Conservation (phyloP, 2,797 vertebrate species). For the Malurus leucopterus region DNA sequence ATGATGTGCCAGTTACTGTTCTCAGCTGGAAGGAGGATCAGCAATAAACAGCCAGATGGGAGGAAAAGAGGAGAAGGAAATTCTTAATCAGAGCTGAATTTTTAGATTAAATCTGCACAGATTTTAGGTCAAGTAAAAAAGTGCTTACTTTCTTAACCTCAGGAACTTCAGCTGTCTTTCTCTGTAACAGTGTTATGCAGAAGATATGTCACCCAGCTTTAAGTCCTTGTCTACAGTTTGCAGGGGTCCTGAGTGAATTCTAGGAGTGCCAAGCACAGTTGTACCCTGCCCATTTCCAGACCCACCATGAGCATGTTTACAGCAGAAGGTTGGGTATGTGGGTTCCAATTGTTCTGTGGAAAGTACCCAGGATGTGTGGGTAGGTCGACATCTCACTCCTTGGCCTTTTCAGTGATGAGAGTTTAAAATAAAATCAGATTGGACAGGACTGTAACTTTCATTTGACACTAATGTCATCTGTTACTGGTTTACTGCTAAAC, state of each 20-base stretch:
- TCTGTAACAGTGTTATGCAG: rapidly evolving
- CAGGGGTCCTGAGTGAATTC: not conserved
- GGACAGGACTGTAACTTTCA: not conserved
- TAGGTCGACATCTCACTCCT: not conserved
- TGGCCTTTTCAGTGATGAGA: not conserved
- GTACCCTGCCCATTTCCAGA: not conserved
- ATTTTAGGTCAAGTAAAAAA: not conserved
- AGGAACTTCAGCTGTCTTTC: not conserved
- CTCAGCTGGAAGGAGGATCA: constrained; percentile 40
- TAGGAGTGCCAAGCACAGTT: not conserved
- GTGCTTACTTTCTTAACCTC: not conserved
- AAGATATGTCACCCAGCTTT: not conserved
- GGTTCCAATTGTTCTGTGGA: rapidly evolving
- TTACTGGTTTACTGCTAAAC: not conserved
- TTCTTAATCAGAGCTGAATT: not conserved
- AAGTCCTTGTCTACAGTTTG: not conserved
- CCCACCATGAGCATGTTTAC: rapidly evolving
- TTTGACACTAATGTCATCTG: not conserved
- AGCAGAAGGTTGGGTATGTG: not conserved
- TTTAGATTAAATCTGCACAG: not conserved
- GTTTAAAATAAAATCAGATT: not conserved
- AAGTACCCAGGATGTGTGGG: not conserved
- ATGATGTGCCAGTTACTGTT: constrained; percentile 33
- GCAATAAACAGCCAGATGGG: constrained; percentile 32
- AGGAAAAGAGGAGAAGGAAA: not conserved